Conservation (phyloP, 2,888 invertebrate species). For the Pristionchus entomophagus region DNA sequence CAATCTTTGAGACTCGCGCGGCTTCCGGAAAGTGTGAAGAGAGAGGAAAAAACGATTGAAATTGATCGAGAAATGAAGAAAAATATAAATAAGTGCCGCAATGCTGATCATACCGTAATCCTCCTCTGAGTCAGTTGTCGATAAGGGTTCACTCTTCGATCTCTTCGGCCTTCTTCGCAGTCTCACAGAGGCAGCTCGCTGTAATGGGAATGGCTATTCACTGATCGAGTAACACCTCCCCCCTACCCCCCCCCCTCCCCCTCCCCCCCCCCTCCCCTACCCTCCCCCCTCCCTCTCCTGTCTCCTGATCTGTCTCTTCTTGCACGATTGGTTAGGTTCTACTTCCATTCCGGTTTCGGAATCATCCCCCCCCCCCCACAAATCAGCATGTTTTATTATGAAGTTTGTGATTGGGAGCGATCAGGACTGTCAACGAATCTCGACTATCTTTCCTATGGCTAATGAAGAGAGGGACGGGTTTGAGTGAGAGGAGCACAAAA, state of each 20-base stretch:
- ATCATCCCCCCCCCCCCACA: neutral
- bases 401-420: neutral
- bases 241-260: neutral
- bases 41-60: neutral
- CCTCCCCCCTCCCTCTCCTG: neutral
- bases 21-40: conserved; percentile 16
- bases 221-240: neutral
- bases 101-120: conserved; percentile 41
- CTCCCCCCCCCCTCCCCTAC: neutral
- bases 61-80: neutral
- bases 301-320: neutral
- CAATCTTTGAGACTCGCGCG: conserved; percentile 1
- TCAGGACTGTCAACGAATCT: conserved; percentile 6
- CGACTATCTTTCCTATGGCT: neutral
- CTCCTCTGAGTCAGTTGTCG: conserved; percentile 44
- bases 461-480: conserved; percentile 19
- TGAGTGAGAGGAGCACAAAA: conserved; percentile 32
- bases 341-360: neutral
- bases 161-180: conserved; percentile 39
- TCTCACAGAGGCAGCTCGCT: conserved; percentile 44
- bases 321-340: neutral
- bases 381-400: neutral
- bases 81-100: neutral
- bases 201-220: neutral
- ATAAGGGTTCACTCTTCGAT: conserved; percentile 44